Evolutionary conservation across 1,140 invertebrate genomes (phyloP).

Genomic region (Cydia splendana): DNA sequence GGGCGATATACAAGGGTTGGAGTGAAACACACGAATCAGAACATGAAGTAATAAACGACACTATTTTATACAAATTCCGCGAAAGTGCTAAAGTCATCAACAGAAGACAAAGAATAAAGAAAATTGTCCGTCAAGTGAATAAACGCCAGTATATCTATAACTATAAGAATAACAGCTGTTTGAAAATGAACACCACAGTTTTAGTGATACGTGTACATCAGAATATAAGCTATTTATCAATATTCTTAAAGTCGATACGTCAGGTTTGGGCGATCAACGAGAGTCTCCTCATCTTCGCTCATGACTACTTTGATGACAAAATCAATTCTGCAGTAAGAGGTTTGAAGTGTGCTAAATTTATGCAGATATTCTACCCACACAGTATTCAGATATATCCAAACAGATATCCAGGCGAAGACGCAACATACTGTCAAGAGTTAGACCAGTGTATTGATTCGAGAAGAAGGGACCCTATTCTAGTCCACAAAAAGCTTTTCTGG

Average conservation of each 20-base stretch:
- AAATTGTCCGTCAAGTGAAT: constrained; percentile 29
- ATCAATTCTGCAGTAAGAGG: constrained; percentile 43
- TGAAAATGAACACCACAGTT: constrained; percentile 24
- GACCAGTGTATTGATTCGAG: constrained; percentile 37
- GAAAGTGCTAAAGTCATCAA: background rate
- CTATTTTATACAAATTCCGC: background rate
- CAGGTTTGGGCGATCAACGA: constrained; percentile 40
- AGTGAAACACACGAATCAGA: background rate
- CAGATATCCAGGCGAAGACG: constrained; percentile 46
- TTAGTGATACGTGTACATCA: constrained; percentile 49
- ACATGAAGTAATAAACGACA: background rate
- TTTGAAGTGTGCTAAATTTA: constrained; percentile 41
- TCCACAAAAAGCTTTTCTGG: constrained; percentile 52
- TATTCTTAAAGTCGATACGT: constrained; percentile 42
- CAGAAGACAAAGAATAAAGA: background rate
- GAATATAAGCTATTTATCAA: constrained; percentile 41
- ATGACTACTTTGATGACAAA: constrained; percentile 43
- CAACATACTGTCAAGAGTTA: constrained; percentile 37
- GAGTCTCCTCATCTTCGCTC: constrained; percentile 49
- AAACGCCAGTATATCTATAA: constrained; percentile 33
- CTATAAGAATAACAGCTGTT: constrained; percentile 2
- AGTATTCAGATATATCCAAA: constrained; percentile 46
- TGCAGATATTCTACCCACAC: constrained; percentile 54
- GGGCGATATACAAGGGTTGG: background rate
- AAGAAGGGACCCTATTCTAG: constrained; percentile 38